Base-by-base conservation (phyloP, 2,888 invertebrate genomes). In the Latrodectus hesperus region DNA sequence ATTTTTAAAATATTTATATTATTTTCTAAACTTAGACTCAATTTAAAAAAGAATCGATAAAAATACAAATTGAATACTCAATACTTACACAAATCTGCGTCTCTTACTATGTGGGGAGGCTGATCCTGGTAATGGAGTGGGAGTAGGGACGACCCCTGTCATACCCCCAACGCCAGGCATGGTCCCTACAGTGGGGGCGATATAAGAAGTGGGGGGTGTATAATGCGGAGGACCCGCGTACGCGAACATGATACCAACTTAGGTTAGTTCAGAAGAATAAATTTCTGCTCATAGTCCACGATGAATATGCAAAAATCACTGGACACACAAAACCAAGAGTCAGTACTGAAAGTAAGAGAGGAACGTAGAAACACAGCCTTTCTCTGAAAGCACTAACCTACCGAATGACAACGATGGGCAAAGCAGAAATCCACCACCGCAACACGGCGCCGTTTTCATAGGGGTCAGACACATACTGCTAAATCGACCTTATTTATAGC, bases 181-280 rank as follows among this genome's bases (percentile, higher is more conserved):
- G 81, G 79, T 52, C 71, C 89, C 89, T 38, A 89, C 88, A n/a
- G 88, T 74, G 22, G 89, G 84, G 60, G 88, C 84, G 74, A 89
- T 84, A 49, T 89, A 89, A 53, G 89, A 76, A 6, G 89, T 65
- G 10, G 89, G 89, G 71, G 89, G 88, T 73, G 89, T 84, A 73
- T 89, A 89, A 55, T 89, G 89, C 65, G 87, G 89, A 52, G 88
- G 89, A 16, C 89, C 89, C 60, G 89, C 89, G 89, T 89, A 89
- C 14, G 89, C 87, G 77, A 89, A 89, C 89, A 89, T 89, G 52
- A 60, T 73, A 22, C 14, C 75, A 53, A 52, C 75, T 60, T 16
- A n/a, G 51, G 76, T 26, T 51, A n/a, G 22, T 22, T 22, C 60
- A 60, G 14, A 11, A 11, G n/a, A 60, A 10, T 16, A 60, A n/a